Base-by-base conservation (phyloP, 2,113 vertebrate species). In the Muntiacus reevesi region DNA sequence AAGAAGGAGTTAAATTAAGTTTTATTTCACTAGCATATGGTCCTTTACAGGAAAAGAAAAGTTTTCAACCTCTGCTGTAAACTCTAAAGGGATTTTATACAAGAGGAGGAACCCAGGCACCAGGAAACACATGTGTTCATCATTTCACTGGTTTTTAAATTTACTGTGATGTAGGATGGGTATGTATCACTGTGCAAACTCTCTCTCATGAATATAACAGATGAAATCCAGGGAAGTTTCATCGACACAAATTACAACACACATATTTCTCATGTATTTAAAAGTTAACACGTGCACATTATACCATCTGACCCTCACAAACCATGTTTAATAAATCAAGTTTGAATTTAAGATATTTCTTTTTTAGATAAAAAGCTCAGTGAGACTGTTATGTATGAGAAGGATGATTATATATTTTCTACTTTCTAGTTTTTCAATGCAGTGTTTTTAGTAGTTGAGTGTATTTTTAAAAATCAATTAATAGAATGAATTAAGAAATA, bases 1-100 rank as follows among this genome's bases (percentile, higher is more conserved):
- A 94, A 97, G 94, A 92, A 96, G 62, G 57, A 96, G 97, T 92
- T 76, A 74, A 84, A 94, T 96, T 79, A 96, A 36, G 71, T 14
- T 78, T 40, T 52, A 47, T 81, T 96, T 95, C 85, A 85, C 54
- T 54, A 81, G 88, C 40, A 74, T 55, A 89, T 60, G 36, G 94
- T 55, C 62, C 90, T 78, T 67, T 36, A 87, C 33, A 55, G 47
- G 71, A 91, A 95, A 95, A 55, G 25, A 64, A 67, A 14, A 43
- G 40, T 54, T 92, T 86, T 93, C 67, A 79, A 84, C 54, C 43
- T 62, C 87, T 83, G 62, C 60, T 62, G 23, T 40, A 96, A 96
- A 95, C 59, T 79, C 84, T 87, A 82, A 85, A 81, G 87, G 79
- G 67, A 93, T 84, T 59, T 87, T 88, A 27, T 16, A 27, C 3